Evolutionary conservation across 2,797 vertebrate genomes (phyloP), one percentile per base, ranked within the genome.

Genomic region (Fundulus diaphanus): DNA sequence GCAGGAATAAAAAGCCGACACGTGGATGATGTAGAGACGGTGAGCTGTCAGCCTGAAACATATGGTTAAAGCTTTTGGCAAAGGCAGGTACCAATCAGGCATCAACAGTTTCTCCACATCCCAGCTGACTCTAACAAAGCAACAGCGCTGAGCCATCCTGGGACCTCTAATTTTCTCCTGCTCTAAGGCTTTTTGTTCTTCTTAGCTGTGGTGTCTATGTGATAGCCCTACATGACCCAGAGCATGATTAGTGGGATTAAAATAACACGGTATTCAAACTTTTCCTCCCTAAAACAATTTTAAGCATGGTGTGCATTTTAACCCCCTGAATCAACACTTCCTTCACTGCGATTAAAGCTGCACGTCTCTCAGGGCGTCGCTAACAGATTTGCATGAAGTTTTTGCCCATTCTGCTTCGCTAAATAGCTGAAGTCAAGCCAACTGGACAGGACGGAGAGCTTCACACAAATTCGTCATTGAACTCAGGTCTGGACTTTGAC

Each of bases 51-150:
- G 78, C 65, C 61, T 76, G 40, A 79, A 88, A 69, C 67, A 79
- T 51, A 81, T 65, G 80, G 65, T 89, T 88, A 73, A 80, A 8
- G 33, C 35, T 72, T 82, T 67, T 80, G 76, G 73, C 83, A 75
- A 76, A 74, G 59, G 35, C 35, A 74, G 46, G 40, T 59, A 59
- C 44, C 61, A 59, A 54, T 70, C 49, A 12, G 51, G 18, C 65
- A 16, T 73, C 48, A 71, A 73, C 69, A 72, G n/a, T 59, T 52
- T 40, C 40, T 74, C 49, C 82, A 42, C 52, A 73, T 75, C 46
- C 67, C 29, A 74, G 49, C 46, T 71, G n/a, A 78, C 8, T 46
- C n/a, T 35, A 35, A 79, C 56, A 66, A 71, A 5, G 13, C 59
- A 76, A 0, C n/a, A 42, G 8, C 29, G 42, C 29, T 8, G 13